These are phyloP conservation scores for Heterochromis multidens DNA, from an alignment of 2,113 vertebrate species.

Conservation along the genomic window DNA sequence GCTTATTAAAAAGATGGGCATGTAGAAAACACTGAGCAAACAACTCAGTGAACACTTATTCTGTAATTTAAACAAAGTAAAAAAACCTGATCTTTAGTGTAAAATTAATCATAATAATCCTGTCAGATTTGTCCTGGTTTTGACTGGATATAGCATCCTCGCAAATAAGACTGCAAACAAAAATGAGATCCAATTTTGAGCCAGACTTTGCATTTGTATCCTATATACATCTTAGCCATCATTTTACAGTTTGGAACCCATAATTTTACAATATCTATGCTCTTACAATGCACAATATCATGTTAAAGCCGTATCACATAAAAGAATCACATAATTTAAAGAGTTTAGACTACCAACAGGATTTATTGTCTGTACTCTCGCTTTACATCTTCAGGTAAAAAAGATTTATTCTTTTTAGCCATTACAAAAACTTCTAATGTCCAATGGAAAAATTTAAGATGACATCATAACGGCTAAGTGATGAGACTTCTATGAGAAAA, in stretches of 20 bases:
- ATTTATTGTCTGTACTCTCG: background rate
- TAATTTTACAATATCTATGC: background rate
- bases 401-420: background rate
- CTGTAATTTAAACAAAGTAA: background rate
- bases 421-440: background rate
- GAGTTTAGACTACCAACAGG: no score
- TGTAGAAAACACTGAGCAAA: background rate
- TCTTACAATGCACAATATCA: background rate
- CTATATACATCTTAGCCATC: background rate
- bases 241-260: background rate
- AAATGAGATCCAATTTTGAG: background rate
- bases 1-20: background rate
- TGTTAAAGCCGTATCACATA: background rate
- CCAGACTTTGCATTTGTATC: background rate
- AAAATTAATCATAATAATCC: background rate
- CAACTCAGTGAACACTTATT: background rate
- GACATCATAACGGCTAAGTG: background rate
- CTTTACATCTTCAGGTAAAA: background rate
- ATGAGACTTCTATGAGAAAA: background rate
- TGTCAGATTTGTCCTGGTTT: background rate
- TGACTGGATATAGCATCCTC: background rate
- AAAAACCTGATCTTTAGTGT: background rate
- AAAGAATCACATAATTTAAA: background rate
- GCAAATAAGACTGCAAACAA: background rate
- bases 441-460: background rate